Percentiles rank a stretch among this genome's conserved stretches.
These are phyloP conservation scores for Rhombomys opimus DNA, from an alignment of 2,113 vertebrate genomes.

Conservation along the genomic window DNA sequence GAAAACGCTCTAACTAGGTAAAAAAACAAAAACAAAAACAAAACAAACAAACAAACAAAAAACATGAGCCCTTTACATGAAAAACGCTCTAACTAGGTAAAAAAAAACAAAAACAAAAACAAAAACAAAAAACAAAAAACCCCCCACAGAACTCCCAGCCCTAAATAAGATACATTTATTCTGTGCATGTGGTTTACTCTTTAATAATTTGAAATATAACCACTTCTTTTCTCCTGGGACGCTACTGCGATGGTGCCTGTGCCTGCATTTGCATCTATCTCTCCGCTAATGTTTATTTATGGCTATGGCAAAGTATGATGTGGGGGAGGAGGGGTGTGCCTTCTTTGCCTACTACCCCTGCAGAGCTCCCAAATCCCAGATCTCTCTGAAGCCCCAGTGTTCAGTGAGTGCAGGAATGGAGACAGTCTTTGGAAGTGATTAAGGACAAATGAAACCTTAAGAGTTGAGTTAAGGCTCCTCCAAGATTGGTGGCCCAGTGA, in stretches of 20 bases:
- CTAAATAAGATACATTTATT: conserved; percentile 75
- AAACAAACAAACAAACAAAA: too few relatives aligned
- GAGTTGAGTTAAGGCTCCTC: neutral
- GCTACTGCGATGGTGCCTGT: conserved; percentile 56
- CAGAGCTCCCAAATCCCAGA: neutral
- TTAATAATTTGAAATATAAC: conserved; percentile 76
- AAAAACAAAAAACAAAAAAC: conserved; percentile 61
- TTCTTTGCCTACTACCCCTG: neutral
- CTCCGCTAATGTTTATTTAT: conserved; percentile 75
- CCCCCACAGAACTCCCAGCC: conserved; percentile 68
- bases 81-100: too few relatives aligned
- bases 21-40: conserved; percentile 26
- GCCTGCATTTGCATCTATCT: conserved; percentile 61
- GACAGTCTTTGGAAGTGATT: neutral
- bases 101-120: conserved; percentile 57
- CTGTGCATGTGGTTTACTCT: conserved; percentile 49
- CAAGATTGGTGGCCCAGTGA: neutral
- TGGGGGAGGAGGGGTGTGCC: neutral
- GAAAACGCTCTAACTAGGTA: too few relatives aligned
- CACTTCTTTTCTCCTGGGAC: conserved; percentile 59
- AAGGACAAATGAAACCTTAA: neutral
- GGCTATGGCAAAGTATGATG: neutral
- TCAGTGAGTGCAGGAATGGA: neutral
- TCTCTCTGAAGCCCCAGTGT: neutral
- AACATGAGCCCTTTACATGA: too few relatives aligned